Percentiles rank a stretch among this genome's conserved stretches.
Evolutionary conservation across 2,888 invertebrate genomes (phyloP).

Genomic region (Acrocera orbiculus): DNA sequence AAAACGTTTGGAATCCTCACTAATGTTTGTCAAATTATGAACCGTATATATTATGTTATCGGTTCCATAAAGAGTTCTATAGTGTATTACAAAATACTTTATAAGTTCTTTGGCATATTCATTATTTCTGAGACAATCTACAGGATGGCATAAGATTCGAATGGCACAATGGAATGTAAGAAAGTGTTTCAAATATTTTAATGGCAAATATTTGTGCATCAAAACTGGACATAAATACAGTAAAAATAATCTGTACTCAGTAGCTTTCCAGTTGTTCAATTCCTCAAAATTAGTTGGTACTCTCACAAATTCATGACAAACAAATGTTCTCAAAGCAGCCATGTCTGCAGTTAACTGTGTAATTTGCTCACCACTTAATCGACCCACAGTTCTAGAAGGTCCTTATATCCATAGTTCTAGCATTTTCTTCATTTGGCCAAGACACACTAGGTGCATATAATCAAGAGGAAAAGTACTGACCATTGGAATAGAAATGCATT

Average conservation of each 20-base stretch:
- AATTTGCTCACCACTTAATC: background rate
- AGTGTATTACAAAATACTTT: background rate
- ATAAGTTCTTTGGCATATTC: background rate
- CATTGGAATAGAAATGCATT: slow-evolving; percentile 4
- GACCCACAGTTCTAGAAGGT: background rate
- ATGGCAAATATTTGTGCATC: background rate
- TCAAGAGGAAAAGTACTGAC: slow-evolving; percentile 5
- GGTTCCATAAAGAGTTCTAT: background rate
- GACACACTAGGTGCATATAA: slow-evolving; percentile 5
- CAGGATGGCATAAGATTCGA: background rate
- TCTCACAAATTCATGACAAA: slow-evolving; percentile 2
- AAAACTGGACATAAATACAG: slow-evolving; percentile 3
- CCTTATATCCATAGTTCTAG: slow-evolving; percentile 2
- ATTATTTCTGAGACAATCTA: no score
- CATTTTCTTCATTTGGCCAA: slow-evolving; percentile 4
- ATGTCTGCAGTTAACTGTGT: slow-evolving; percentile 3
- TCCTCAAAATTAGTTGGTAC: no score
- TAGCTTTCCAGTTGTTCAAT: no score
- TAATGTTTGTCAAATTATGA: background rate
- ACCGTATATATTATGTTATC: slow-evolving; percentile 1
- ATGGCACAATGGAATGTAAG: background rate
- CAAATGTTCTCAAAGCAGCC: background rate
- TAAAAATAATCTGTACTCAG: slow-evolving; percentile 4
- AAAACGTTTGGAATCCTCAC: slow-evolving; percentile 19
- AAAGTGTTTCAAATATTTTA: background rate